Percentiles rank a stretch among this genome's conserved stretches.
Evolutionary conservation across 2,888 invertebrate genomes (phyloP).

Genomic region (Xylota segnis): DNA sequence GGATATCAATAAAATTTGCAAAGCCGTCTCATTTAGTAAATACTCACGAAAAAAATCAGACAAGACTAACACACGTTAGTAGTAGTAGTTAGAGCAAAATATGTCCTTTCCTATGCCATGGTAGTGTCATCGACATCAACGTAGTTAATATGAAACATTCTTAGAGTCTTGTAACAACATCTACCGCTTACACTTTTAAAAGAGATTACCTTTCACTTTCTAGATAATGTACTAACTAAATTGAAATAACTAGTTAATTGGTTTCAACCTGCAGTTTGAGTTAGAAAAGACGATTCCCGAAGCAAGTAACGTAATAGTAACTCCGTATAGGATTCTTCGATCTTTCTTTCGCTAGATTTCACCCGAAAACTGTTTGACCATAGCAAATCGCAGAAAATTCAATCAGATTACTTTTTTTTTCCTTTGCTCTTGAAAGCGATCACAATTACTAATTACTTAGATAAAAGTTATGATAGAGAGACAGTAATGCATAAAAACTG

Average conservation of each 20-base stretch:
- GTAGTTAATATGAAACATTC: background rate
- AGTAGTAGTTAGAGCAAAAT: too few relatives aligned
- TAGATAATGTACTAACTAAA: background rate
- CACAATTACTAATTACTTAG: conserved; percentile 29
- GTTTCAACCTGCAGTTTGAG: background rate
- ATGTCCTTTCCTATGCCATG: too few relatives aligned
- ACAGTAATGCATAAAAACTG: conserved; percentile 6
- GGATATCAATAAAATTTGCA: too few relatives aligned
- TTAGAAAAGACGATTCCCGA: background rate
- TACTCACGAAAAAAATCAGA: too few relatives aligned
- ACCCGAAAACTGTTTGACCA: background rate
- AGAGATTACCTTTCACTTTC: conserved; percentile 37
- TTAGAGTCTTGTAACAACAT: conserved; percentile 1
- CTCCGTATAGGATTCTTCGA: background rate
- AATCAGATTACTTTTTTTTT: background rate
- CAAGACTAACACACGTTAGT: too few relatives aligned
- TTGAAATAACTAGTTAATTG: background rate
- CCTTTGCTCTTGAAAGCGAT: background rate
- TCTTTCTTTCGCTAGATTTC: background rate
- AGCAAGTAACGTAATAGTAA: background rate
- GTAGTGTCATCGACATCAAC: background rate
- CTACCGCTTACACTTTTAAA: background rate
- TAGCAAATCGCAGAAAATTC: background rate
- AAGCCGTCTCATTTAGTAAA: too few relatives aligned
- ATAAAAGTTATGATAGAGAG: conserved; percentile 6